Evolutionary conservation across 1,140 invertebrate genomes (phyloP), one percentile per base, ranked within the genome.

Genomic region (Drosophila littoralis): DNA sequence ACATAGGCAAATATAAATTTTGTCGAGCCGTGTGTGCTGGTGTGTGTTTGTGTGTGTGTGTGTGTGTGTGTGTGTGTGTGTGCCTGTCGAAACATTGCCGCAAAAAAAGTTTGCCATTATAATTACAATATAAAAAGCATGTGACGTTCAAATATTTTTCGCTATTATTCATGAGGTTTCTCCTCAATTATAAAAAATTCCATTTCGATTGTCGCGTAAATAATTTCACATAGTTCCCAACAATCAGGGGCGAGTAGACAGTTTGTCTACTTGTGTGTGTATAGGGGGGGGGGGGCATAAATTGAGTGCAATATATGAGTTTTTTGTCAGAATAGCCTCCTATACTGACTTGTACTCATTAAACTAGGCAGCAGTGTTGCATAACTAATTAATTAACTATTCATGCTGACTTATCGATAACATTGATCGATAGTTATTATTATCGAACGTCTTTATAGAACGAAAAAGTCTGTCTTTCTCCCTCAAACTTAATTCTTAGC

Each of bases 1-100:
- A 88, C 83, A 85, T 85, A 78, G 78, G 54, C 81, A 88, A 88
- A 88, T 88, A 88, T 79, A 77, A 74, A 80, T 82, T 74, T 80
- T 57, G 51, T 61, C 65, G 38, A 55, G 9, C 55, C 12, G 6
- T 40, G 57, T 45, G 40, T 35, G n/a, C 36, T 8, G 9, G 13
- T 3, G 2, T 28, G 17, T 17, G 17, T 17, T 1, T 17, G 17
- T 17, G 17, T 17, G 17, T 17, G 17, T 17, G 17, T 32, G 45
- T 50, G 0, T 50, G 33, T 52, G n/a, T 50, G 42, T 15, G 35
- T 42, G 15, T 54, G 35, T 45, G 36, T 61, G 63, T 76, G 22
- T 50, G 42, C 75, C 51, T 81, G 69, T 64, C 58, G 46, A 82
- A 83, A 83, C 68, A 75, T 82, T 84, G 81, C 76, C 58, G 81